Percentiles rank a stretch among this genome's conserved stretches.
phyloP scores from a whole-genome alignment of 1,140 invertebrate species.

The Panagrolaimus sp. region DNA sequence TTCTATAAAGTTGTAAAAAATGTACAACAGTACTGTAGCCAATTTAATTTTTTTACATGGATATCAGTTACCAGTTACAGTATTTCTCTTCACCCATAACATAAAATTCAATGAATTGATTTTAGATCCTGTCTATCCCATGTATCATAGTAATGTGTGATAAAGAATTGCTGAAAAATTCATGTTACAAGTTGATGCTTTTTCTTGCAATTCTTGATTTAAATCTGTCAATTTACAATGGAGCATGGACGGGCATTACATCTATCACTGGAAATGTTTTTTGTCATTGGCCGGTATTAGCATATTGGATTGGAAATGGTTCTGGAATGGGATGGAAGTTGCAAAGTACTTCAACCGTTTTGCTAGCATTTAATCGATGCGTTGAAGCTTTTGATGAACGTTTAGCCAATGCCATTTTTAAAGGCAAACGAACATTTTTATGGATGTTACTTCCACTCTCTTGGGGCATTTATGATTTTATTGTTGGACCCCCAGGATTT shows the following conservation, averaged over 20 bases:
- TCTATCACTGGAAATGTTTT: constrained; percentile 25
- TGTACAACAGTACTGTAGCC: too few relatives aligned
- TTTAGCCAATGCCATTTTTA: constrained; percentile 3
- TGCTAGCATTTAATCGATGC: constrained; percentile 23
- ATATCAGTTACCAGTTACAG: too few relatives aligned
- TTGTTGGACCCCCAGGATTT: neutral
- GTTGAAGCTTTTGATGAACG: constrained; percentile 1
- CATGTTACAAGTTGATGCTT: constrained; percentile 27
- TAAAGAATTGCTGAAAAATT: neutral
- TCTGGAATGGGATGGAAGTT: constrained; percentile 11
- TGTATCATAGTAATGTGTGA: neutral
- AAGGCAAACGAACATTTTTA: neutral
- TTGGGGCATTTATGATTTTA: neutral
- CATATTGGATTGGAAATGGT: neutral
- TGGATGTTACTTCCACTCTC: constrained; percentile 2
- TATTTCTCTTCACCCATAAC: too few relatives aligned
- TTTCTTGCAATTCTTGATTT: constrained; percentile 20
- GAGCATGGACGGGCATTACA: constrained; percentile 20
- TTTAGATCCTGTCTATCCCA: constrained; percentile 14
- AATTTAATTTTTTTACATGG: too few relatives aligned
- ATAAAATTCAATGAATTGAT: too few relatives aligned
- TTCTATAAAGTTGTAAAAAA: too few relatives aligned
- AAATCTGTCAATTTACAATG: neutral
- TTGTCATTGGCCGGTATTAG: constrained; percentile 24
- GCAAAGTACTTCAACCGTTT: neutral